A percentile compares a stretch with the other conserved stretches of the same genome.
Conservation (phyloP, 64 coral and sea anemone genomes). For the Exaiptasia diaphana region DNA sequence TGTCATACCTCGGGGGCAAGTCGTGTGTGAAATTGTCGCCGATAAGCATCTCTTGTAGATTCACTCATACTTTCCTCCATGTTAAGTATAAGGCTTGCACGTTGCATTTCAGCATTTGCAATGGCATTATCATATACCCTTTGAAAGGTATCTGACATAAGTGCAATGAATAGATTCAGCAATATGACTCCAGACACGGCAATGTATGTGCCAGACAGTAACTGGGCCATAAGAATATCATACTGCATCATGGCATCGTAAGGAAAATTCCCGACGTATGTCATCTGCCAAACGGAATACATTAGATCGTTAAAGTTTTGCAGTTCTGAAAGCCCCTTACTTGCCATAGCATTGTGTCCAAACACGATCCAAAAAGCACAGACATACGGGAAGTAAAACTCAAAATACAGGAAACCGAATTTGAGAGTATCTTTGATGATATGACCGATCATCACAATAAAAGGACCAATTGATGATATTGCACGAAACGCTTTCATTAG, state of each 20-base stretch:
- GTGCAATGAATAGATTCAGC: slow-evolving; percentile 94
- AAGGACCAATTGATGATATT: slow-evolving; percentile 73
- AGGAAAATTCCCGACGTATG: slow-evolving; percentile 88
- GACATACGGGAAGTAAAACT: slow-evolving; percentile 85
- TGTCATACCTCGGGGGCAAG: slow-evolving; percentile 79
- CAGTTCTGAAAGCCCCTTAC: slow-evolving; percentile 31
- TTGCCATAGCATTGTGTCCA: slow-evolving; percentile 70
- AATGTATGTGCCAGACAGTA: slow-evolving; percentile 85
- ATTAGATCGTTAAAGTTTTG: slow-evolving; percentile 89
- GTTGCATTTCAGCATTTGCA: slow-evolving; percentile 89
- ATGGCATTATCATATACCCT: slow-evolving; percentile 96
- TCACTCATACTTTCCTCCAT: slow-evolving; percentile 78
- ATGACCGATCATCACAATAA: slow-evolving; percentile 95
- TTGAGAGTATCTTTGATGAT: slow-evolving; percentile 92
- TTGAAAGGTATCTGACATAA: slow-evolving; percentile 99
- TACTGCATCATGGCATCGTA: slow-evolving; percentile 83
- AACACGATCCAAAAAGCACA: slow-evolving; percentile 98
- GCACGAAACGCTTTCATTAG: slow-evolving; percentile 96
- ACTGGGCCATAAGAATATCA: slow-evolving; percentile 88
- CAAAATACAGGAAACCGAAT: slow-evolving; percentile 82
- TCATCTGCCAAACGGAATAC: slow-evolving; percentile 96
- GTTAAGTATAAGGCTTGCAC: slow-evolving; percentile 69
- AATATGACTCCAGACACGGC: slow-evolving; percentile 87
- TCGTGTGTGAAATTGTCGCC: slow-evolving; percentile 46
- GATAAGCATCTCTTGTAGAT: slow-evolving; percentile 43